These are phyloP conservation scores for Idris sp. DNA, from an alignment of 1,140 invertebrate genomes.

Conservation along the genomic window DNA sequence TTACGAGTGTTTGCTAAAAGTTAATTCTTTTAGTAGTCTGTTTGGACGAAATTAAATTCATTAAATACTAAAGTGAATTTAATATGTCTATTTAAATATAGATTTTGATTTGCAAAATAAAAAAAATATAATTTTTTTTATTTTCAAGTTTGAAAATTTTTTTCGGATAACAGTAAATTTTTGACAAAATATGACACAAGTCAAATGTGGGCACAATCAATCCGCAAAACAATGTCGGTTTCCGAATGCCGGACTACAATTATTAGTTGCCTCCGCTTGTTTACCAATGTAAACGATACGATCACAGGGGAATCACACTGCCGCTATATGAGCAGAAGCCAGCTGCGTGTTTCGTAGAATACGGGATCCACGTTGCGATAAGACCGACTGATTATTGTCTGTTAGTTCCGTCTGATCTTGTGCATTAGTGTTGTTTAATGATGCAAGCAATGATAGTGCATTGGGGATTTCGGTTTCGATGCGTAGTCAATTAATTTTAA, in stretches of 20 bases:
- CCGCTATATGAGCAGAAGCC: constrained; percentile 44
- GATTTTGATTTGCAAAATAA: too few relatives aligned
- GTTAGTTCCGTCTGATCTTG: constrained; percentile 45
- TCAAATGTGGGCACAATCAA: constrained; percentile 55
- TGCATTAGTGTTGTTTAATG: constrained; percentile 48
- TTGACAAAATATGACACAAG: constrained; percentile 15
- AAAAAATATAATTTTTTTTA: too few relatives aligned
- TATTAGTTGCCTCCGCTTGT: constrained; percentile 47
- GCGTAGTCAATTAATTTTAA: constrained; percentile 1
- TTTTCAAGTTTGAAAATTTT: too few relatives aligned
- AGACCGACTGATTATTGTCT: constrained; percentile 54
- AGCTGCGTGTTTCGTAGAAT: constrained; percentile 48
- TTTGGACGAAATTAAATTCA: too few relatives aligned
- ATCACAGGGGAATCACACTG: constrained; percentile 57
- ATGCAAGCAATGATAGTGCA: constrained; percentile 30
- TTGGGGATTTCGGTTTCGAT: constrained; percentile 6
- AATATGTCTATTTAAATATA: too few relatives aligned
- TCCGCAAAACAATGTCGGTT: constrained; percentile 38
- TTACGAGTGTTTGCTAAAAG: too few relatives aligned
- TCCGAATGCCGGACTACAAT: constrained; percentile 37
- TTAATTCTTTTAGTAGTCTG: too few relatives aligned
- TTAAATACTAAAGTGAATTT: too few relatives aligned
- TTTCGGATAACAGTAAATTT: constrained; percentile 4
- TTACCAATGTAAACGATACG: constrained; percentile 52
- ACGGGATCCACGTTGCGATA: constrained; percentile 41